These are phyloP conservation scores for Polypterus senegalus DNA, from an alignment of 2,113 vertebrate genomes.

Conservation along the genomic window DNA sequence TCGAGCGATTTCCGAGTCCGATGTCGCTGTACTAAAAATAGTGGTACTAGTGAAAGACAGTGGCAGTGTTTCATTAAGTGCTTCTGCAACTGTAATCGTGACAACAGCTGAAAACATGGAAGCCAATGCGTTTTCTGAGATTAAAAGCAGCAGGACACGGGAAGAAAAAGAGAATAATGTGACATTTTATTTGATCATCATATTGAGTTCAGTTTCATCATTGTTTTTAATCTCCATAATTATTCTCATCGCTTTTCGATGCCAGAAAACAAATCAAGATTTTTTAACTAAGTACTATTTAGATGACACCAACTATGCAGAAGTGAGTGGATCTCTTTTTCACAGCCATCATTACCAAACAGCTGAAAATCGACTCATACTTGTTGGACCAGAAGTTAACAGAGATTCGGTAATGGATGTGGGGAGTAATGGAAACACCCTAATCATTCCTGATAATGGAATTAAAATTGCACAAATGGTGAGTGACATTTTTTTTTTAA, in stretches of 20 bases:
- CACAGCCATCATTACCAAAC: slow-evolving; percentile 47
- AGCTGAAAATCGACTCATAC: slow-evolving; percentile 45
- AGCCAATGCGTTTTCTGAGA: slow-evolving; percentile 37
- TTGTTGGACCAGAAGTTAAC: slow-evolving; percentile 47
- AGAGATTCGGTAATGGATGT: slow-evolving; percentile 41
- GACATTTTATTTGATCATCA: slow-evolving; percentile 34
- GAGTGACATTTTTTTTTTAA: too few species aligned
- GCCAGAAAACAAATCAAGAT: slow-evolving; percentile 28
- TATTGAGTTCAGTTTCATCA: slow-evolving; percentile 32
- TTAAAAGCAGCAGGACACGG: slow-evolving; percentile 18
- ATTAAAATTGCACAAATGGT: slow-evolving; percentile 26
- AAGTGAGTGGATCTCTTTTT: slow-evolving; percentile 19
- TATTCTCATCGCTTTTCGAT: slow-evolving; percentile 34
- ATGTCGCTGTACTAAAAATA: slow-evolving; percentile 33
- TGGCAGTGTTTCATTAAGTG: slow-evolving; percentile 38
- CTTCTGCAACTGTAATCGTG: slow-evolving; percentile 38
- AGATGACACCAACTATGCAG: slow-evolving; percentile 31
- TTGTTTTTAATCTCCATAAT: slow-evolving; percentile 39
- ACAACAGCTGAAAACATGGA: slow-evolving; percentile 39
- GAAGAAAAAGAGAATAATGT: slow-evolving; percentile 25
- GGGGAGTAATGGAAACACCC: slow-evolving; percentile 40
- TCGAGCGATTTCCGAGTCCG: slow-evolving; percentile 36
- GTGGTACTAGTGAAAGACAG: slow-evolving; percentile 39
- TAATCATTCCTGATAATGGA: slow-evolving; percentile 32
- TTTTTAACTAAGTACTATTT: slow-evolving; percentile 30